Percentiles rank a stretch among this genome's conserved stretches.
These are phyloP conservation scores for Leucoraja erinaceus DNA, from an alignment of 2,113 vertebrate genomes.

Conservation along the genomic window DNA sequence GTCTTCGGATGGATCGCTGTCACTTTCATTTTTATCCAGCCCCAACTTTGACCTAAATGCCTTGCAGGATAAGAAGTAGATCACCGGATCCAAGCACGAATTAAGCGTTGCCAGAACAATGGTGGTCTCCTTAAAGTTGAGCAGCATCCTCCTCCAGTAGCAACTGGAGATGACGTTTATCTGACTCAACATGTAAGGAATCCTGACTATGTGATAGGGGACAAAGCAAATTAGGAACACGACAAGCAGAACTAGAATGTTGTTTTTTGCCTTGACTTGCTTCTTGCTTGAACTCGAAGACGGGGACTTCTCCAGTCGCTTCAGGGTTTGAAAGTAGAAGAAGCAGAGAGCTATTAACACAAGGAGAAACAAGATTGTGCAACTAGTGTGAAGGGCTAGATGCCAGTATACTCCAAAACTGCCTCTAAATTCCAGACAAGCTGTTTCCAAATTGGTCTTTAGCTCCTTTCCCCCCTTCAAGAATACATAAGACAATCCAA, in stretches of 20 bases:
- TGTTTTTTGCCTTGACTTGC: constrained; percentile 47
- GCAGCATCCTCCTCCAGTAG: constrained; percentile 32
- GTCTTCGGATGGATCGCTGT: background rate
- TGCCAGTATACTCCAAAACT: background rate
- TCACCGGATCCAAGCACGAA: constrained; percentile 51
- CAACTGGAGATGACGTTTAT: background rate
- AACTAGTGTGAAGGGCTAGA: background rate
- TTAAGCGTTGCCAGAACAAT: constrained; percentile 55
- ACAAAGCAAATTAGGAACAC: constrained; percentile 62
- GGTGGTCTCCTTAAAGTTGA: constrained; percentile 52
- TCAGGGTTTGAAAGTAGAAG: constrained; percentile 33
- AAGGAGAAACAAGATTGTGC: background rate
- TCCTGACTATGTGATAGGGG: constrained; percentile 57
- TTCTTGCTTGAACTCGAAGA: constrained; percentile 36
- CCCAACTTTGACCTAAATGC: constrained; percentile 42
- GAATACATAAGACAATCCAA: background rate
- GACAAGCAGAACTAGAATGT: constrained; percentile 53
- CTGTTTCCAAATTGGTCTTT: background rate
- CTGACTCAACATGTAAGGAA: constrained; percentile 50
- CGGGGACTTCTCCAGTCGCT: rapidly evolving
- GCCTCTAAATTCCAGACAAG: background rate
- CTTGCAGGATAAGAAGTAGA: constrained; percentile 46
- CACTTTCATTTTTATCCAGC: background rate
- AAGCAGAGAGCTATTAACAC: background rate
- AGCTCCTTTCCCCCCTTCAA: too few species aligned